Base-by-base conservation (phyloP, 2,113 vertebrate genomes). In the Tretioscincus oriximinensis region DNA sequence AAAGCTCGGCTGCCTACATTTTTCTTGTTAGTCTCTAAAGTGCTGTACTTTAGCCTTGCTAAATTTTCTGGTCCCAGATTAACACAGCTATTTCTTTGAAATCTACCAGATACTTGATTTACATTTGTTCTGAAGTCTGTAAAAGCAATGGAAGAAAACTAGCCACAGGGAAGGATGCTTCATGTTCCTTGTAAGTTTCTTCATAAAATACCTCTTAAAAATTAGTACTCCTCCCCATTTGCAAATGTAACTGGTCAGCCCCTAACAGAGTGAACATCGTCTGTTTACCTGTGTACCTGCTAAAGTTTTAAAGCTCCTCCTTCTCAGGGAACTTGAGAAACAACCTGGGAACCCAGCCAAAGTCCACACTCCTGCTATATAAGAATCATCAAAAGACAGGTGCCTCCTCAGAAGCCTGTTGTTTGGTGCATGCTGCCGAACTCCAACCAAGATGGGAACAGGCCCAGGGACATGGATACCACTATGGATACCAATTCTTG, bases 401-500 rank as follows among this genome's bases (percentile, higher is more conserved):
- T 84, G 45, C 73, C 78, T 91, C 90, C 86, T 91, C 85, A 95
- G 90, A 92, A 73, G 87, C 89, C 75, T 76, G 69, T 80, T 7
- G 73, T 80, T 77, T 58, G 72, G 90, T 90, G 84, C 85, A n/a
- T 87, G 22, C 61, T 87, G 77, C 90, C 14, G 63, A 81, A 4
- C 81, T 89, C 80, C 88, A 29, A 49, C 87, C 84, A 85, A 84
- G 81, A 96, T 95, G 95, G 88, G 88, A 18, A 87, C 76, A 20
- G 68, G 89, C 92, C 28, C 41, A 81, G 88, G 92, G 85, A 85
- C 4, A 1, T 77, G 0, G 87, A 91, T 89, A 85, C 80, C 41
- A 3, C 88, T 96, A 79, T 94, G 94, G 95, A 94, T 91, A 88
- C 90, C 93, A 82, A 78, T 89, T 41, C 22, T 94, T 24, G 45